phyloP scores from a whole-genome alignment of 2,113 vertebrate genomes.

The Vimba vimba region DNA sequence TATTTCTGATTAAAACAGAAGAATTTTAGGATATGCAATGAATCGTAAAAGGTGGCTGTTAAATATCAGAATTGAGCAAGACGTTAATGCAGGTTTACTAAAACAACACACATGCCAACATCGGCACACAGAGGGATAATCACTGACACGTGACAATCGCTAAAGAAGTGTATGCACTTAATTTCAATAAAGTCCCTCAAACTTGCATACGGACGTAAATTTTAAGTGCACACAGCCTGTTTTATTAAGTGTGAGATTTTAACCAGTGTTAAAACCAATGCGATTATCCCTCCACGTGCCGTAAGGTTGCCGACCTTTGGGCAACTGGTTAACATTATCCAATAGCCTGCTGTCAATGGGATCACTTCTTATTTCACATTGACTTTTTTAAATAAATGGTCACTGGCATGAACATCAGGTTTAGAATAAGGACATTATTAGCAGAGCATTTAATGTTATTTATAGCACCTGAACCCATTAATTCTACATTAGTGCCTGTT shows the following conservation, averaged over 20 bases:
- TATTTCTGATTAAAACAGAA: neutral
- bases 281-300: no score
- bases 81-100: neutral
- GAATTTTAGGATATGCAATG: neutral
- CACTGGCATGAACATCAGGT: neutral
- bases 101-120: neutral
- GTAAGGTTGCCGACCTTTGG: neutral
- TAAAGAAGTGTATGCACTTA: no score
- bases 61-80: neutral
- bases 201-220: no score
- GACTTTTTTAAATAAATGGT: neutral
- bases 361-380: neutral
- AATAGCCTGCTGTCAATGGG: neutral
- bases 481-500: conserved; percentile 8
- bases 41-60: neutral
- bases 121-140: no score
- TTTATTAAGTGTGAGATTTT: no score
- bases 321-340: neutral
- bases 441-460: neutral
- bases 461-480: neutral
- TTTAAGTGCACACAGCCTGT: no score
- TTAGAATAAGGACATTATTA: neutral
- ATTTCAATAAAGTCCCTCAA: no score
- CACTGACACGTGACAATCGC: no score
- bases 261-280: no score